phyloP scores from a whole-genome alignment of 1,140 invertebrate species.

The Euura saliciscinereae region DNA sequence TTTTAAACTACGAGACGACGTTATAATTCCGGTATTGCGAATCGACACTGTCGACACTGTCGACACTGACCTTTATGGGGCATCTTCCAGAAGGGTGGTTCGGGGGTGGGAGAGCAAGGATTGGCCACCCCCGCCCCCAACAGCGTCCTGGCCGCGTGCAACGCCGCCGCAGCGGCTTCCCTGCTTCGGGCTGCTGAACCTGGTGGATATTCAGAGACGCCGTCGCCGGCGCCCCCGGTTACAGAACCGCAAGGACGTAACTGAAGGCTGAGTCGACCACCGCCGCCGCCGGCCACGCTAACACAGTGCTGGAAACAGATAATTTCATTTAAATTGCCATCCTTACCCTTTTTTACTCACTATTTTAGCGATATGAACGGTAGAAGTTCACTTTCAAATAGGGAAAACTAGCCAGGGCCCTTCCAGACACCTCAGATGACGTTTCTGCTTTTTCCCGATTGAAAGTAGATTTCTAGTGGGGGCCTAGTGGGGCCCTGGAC shows the following conservation, averaged over 20 bases:
- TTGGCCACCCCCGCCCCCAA: constrained; percentile 63
- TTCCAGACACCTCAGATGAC: no score
- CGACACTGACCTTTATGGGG: constrained; percentile 63
- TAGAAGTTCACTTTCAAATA: no score
- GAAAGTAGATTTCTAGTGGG: no score
- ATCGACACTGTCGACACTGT: no score
- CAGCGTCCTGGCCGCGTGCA: constrained; percentile 62
- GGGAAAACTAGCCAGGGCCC: no score
- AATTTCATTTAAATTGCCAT: no score
- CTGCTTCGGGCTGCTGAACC: constrained; percentile 58
- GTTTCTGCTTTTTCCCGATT: no score
- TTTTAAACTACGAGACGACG: no score
- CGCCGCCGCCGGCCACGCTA: constrained; percentile 59
- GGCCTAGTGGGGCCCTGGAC: no score
- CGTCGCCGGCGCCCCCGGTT: constrained; percentile 47
- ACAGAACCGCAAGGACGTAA: constrained; percentile 49
- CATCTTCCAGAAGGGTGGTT: constrained; percentile 66
- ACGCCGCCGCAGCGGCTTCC: constrained; percentile 60
- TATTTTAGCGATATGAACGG: no score
- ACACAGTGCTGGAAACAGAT: constrained; percentile 55
- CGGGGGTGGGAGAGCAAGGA: constrained; percentile 63
- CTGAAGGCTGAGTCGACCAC: constrained; percentile 51
- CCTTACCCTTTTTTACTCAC: no score
- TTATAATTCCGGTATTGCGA: no score
- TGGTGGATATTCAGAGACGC: constrained; percentile 57